Percentiles rank a stretch among this genome's conserved stretches.
Evolutionary conservation across 2,888 invertebrate species (phyloP).

Genomic region (Orthosia cruda): DNA sequence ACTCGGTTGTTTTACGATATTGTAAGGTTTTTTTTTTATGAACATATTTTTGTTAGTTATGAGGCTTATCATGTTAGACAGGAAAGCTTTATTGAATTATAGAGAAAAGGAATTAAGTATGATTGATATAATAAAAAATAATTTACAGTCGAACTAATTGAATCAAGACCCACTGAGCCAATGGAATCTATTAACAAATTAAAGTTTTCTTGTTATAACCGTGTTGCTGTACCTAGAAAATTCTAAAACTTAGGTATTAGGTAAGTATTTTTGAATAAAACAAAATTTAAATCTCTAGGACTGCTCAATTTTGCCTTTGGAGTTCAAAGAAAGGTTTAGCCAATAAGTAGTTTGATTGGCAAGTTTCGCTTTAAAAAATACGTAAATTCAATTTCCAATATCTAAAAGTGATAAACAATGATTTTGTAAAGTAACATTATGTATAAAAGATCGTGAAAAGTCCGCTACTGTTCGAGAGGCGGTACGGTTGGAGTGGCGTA

Average conservation of each 20-base stretch:
- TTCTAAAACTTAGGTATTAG: background rate
- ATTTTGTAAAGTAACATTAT: constrained; percentile 26
- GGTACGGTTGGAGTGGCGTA: constrained; percentile 59
- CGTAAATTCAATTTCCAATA: background rate
- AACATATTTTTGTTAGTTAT: constrained; percentile 9
- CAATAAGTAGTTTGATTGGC: no score
- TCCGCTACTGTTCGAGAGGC: constrained; percentile 41
- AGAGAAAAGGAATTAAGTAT: background rate
- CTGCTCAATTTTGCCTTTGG: background rate
- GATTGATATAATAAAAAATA: background rate
- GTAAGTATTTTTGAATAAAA: background rate
- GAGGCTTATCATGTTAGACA: constrained; percentile 7
- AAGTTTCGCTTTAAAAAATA: background rate
- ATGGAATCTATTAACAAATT: background rate
- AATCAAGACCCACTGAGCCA: background rate
- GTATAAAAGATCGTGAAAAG: constrained; percentile 32
- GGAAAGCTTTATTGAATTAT: constrained; percentile 20
- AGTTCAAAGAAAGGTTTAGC: background rate
- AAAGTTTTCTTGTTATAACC: background rate
- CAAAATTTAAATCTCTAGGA: background rate
- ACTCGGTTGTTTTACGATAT: constrained; percentile 67
- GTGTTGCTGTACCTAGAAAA: background rate
- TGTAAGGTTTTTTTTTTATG: constrained; percentile 59
- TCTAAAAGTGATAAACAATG: constrained; percentile 15
- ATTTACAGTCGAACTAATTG: background rate